Conservation (phyloP, 2,888 invertebrate species). For the Caenorhabditis drosophilae region DNA sequence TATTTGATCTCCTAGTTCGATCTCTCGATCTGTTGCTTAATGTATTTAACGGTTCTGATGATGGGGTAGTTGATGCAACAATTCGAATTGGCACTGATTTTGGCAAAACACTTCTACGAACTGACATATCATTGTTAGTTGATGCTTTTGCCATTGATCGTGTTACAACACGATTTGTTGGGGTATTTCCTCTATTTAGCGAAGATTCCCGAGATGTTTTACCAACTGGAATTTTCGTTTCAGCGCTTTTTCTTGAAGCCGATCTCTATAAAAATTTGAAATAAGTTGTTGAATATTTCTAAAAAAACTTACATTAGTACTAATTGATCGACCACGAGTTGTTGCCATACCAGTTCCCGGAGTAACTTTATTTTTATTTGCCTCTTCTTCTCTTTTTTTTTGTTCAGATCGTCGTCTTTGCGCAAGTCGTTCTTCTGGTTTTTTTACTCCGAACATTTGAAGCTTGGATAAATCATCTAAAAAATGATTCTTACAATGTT, state of each 20-base stretch:
- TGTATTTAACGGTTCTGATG: neutral
- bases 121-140: conserved; percentile 1
- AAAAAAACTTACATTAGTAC: too few relatives aligned
- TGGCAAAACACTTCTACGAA: conserved; percentile 30
- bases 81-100: neutral
- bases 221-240: neutral
- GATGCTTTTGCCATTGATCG: conserved; percentile 28
- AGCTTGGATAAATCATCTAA: conserved; percentile 19
- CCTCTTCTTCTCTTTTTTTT: conserved; percentile 21
- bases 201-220: neutral
- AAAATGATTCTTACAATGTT: too few relatives aligned
- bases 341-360: conserved; percentile 1
- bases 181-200: neutral
- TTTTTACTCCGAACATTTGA: conserved; percentile 25
- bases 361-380: conserved; percentile 5
- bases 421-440: conserved; percentile 30
- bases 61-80: conserved; percentile 5
- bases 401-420: conserved; percentile 32
- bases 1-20: conserved; percentile 32
- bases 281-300: conserved; percentile 9
- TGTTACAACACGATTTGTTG: conserved; percentile 20
- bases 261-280: too few relatives aligned
- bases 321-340: conserved; percentile 13
- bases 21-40: conserved; percentile 21
- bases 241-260: conserved; percentile 12